phyloP scores from a whole-genome alignment of 2,888 invertebrate species.

The Thera britannica region DNA sequence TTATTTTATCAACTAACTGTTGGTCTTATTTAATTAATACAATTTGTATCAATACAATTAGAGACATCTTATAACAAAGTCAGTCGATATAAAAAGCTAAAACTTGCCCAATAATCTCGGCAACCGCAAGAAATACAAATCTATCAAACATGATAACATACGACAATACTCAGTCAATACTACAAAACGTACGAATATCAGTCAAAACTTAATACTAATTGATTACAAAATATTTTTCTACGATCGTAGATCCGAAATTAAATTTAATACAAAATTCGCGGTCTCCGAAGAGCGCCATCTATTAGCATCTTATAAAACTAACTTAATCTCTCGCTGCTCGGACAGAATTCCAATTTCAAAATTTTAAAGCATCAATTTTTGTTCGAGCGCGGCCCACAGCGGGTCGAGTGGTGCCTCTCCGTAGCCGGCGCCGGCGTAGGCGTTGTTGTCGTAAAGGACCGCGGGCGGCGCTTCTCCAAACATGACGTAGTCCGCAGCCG shows the following conservation, averaged over 20 bases:
- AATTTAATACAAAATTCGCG: background rate
- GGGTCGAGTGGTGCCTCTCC: conserved; percentile 60
- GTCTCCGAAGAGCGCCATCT: conserved; percentile 29
- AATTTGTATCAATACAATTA: conserved; percentile 8
- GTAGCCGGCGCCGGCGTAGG: conserved; percentile 4
- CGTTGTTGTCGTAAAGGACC: conserved; percentile 41
- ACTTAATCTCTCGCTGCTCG: conserved; percentile 8
- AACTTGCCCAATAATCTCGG: conserved; percentile 24
- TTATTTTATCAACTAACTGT: conserved; percentile 19
- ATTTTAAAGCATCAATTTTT: conserved; percentile 56
- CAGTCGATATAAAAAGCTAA: conserved; percentile 30
- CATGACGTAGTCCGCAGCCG: conserved; percentile 42
- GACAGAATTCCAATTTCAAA: background rate
- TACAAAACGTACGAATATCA: conserved; percentile 39
- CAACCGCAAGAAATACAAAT: conserved; percentile 33
- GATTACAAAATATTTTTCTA: conserved; percentile 40
- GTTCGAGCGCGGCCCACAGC: conserved; percentile 69
- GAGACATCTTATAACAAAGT: conserved; percentile 18
- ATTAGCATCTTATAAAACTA: conserved; percentile 15
- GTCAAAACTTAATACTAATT: conserved; percentile 45
- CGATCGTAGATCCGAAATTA: conserved; percentile 23
- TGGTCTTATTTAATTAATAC: conserved; percentile 18
- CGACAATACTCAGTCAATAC: conserved; percentile 42
- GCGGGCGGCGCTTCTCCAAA: conserved; percentile 50
- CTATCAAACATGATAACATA: conserved; percentile 29